Evolutionary conservation across 2,113 vertebrate species (phyloP).

Genomic region (Pygoscelis antarcticus): DNA sequence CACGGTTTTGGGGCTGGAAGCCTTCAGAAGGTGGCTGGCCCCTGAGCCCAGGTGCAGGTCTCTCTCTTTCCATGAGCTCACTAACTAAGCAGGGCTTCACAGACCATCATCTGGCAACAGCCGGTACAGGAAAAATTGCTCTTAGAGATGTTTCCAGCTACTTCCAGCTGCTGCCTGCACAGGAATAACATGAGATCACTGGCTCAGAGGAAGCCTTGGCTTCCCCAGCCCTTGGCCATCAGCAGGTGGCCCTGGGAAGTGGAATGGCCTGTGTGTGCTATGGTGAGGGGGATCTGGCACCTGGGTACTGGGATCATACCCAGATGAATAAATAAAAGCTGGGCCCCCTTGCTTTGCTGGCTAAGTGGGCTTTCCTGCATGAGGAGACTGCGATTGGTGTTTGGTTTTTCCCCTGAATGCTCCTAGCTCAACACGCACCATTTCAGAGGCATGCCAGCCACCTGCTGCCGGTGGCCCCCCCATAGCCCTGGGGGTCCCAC

Average conservation of each 20-base stretch:
- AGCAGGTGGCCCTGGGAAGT: not conserved
- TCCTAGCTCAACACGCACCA: not conserved
- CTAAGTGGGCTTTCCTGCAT: slow-evolving; percentile 6
- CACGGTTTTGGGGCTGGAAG: not conserved
- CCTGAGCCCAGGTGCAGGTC: not conserved
- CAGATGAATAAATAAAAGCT: slow-evolving; percentile 10
- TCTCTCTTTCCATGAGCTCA: slow-evolving; percentile 31
- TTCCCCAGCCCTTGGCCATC: slow-evolving; percentile 22
- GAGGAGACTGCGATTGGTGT: slow-evolving; percentile 1
- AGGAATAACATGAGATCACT: slow-evolving; percentile 43
- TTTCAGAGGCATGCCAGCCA: slow-evolving; percentile 31
- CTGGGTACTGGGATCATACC: not conserved
- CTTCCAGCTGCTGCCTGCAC: slow-evolving; percentile 46
- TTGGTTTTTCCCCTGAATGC: slow-evolving; percentile 18
- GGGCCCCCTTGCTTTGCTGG: not conserved
- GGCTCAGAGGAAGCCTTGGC: slow-evolving; percentile 25
- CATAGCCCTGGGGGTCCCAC: accelerated
- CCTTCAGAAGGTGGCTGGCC: not conserved
- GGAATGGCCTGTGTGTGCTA: not conserved
- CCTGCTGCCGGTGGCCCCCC: accelerated
- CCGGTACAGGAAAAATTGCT: not conserved
- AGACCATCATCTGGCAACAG: not conserved
- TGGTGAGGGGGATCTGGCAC: not conserved
- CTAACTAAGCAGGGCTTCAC: slow-evolving; percentile 7
- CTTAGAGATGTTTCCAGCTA: slow-evolving; percentile 18